Base-by-base conservation (phyloP, 2,888 invertebrate species). In the Leptinotarsa peninsularis region DNA sequence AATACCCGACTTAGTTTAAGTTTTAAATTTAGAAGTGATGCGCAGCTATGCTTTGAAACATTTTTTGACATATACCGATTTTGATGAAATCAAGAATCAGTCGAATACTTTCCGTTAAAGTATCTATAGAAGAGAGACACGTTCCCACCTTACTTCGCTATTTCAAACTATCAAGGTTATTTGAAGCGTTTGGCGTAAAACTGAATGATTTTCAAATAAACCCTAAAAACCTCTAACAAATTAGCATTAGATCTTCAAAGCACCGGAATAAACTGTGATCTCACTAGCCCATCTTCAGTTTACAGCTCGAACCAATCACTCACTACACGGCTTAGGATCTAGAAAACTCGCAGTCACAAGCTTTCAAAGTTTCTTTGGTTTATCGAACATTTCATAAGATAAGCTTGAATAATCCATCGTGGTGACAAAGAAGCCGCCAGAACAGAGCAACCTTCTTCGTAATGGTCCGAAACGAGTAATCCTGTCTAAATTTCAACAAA, bases 381-480 rank as follows among this genome's bases (percentile, higher is more conserved):
- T 58, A 23, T 58, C 58, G 27, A 58, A 58, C 23, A 23, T 63
- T 63, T 63, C 43, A 27, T n/a, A 4, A 27, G n/a, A 63, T 10
- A 15, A 63, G 7, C 63, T 33, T 27, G 13, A 33, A 63, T 43
- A 43, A 63, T 63, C 43, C 3, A 63, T 33, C 63, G 33, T 27
- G 14, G 63, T 3, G 33, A 63, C 33, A 63, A 63, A 63, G 63
- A 43, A 43, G 43, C 63, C 63, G 63, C 63, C 43, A 10, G 63
- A 33, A 15, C 23, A 58, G 23, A 27, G 21, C 43, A 63, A 63
- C 17, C n/a, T 43, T 43, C 27, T 33, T n/a, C 10, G n/a, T 63
- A 63, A 63, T 63, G 33, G 17, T 43, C 43, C 43, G 33, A 63
- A 63, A 63, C 63, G 43, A 3, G n/a, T 63, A 63, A 63, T 63